Percentiles rank a stretch among this genome's conserved stretches.
These are phyloP conservation scores for Helicolenus hilgendorfi DNA, from an alignment of 2,797 vertebrate species.

Conservation along the genomic window DNA sequence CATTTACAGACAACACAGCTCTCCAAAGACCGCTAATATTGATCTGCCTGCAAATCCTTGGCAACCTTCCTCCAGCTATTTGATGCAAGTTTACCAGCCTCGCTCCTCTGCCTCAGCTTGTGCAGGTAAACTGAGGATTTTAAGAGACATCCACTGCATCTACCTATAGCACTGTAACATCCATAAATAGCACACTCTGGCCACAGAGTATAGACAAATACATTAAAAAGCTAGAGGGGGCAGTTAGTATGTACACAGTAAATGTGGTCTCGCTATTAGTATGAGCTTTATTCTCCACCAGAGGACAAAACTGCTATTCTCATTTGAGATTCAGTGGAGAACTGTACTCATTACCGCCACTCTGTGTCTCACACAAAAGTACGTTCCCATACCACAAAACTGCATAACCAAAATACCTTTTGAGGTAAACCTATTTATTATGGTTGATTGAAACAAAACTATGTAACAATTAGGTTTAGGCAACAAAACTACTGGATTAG, in stretches of 20 bases:
- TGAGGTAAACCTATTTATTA: too few relatives aligned
- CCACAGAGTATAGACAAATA: not conserved
- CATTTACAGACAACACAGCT: not conserved
- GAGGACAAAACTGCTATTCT: not conserved
- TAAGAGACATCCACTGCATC: constrained; percentile 6
- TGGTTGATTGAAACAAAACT: too few relatives aligned
- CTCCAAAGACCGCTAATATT: constrained; percentile 35
- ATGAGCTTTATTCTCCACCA: not conserved
- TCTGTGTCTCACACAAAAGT: too few relatives aligned
- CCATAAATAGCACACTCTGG: not conserved
- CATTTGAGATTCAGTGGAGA: not conserved
- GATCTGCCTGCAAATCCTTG: constrained; percentile 37
- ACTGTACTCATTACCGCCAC: not conserved
- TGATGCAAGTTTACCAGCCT: not conserved
- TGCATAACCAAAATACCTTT: too few relatives aligned
- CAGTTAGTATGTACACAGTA: not conserved
- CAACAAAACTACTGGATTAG: too few relatives aligned
- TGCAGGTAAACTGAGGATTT: constrained; percentile 1
- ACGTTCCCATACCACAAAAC: too few relatives aligned
- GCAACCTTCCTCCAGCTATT: constrained; percentile 21
- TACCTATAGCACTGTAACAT: not conserved
- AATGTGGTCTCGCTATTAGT: not conserved
- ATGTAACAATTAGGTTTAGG: too few relatives aligned
- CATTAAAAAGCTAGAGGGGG: not conserved
- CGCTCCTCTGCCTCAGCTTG: not conserved